These are phyloP conservation scores for Malaclemys terrapin DNA, from an alignment of 2,113 vertebrate species.

Conservation along the genomic window DNA sequence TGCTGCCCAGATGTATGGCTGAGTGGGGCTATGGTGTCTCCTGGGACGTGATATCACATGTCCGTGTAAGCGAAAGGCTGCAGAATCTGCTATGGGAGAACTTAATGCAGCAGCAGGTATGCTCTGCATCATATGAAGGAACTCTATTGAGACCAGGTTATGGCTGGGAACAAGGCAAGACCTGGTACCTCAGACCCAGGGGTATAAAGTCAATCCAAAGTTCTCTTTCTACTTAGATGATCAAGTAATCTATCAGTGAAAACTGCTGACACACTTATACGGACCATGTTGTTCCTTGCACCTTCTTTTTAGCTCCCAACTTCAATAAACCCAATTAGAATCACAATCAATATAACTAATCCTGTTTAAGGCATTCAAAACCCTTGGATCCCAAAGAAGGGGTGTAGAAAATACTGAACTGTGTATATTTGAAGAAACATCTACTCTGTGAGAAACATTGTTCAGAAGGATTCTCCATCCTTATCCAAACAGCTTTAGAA, in stretches of 20 bases:
- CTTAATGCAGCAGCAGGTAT: background rate
- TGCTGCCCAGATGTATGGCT: background rate
- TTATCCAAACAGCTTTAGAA: background rate
- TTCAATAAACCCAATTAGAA: background rate
- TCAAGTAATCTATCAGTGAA: background rate
- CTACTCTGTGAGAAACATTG: background rate
- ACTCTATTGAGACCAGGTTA: background rate
- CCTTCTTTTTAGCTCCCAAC: background rate
- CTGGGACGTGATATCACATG: background rate
- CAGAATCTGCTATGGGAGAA: background rate
- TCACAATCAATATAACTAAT: background rate
- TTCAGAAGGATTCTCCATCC: background rate
- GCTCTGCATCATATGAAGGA: background rate
- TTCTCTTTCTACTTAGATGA: background rate
- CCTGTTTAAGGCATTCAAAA: background rate
- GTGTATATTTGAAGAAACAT: background rate
- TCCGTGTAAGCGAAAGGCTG: background rate
- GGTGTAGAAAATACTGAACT: background rate
- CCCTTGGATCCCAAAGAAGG: background rate
- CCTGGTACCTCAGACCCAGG: background rate
- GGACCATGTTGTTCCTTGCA: background rate
- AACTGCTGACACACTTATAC: background rate
- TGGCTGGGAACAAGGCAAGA: background rate
- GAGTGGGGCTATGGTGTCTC: background rate
- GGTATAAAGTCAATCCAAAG: background rate